Evolutionary conservation across 2,797 vertebrate genomes (phyloP), one percentile per base, ranked within the genome.

Genomic region (Sphenopsis melanotis): DNA sequence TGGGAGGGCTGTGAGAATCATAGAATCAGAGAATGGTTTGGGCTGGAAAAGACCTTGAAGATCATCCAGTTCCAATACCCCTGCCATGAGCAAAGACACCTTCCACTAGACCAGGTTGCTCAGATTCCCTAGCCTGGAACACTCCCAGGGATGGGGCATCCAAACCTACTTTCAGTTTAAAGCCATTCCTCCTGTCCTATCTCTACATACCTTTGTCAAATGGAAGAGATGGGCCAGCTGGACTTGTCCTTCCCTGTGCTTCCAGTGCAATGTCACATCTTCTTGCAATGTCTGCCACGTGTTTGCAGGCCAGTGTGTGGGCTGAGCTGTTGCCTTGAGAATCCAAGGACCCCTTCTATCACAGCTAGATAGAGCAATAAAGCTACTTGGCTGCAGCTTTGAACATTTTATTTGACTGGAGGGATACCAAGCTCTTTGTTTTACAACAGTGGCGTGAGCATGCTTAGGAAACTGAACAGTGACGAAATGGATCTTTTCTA

Each of bases 221-320:
- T 20, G 47, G 22, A 78, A 41, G 34, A 70, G 21, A 30, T 18
- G 37, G 12, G 23, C 2, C 34, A 64, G 32, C 52, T 39, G 39
- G 36, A 72, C 1, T 1, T 10, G 56, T 10, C 13, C 39, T 70
- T 21, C 41, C 32, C 15, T 0, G 2, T 16, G n/a, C n/a, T 71
- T 63, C n/a, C 32, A 30, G 53, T n/a, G 27, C 27, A 91, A 53
- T 0, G 4, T 6, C 4, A 12, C 59, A 4, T 1, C 12, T 30
- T 59, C 65, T n/a, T 37, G 27, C 3, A 6, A 27, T 0, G 3
- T 16, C 10, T 57, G 57, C n/a, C 59, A 15, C 1, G 2, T 1
- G 2, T 37, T 29, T 71, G n/a, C 32, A 75, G 49, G 46, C 30
- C 92, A 57, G 12, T 0, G 8, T 24, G 44, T 41, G 34, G 49